Percentiles rank a stretch among this genome's conserved stretches.
Evolutionary conservation across 2,113 vertebrate genomes (phyloP).

Genomic region (Pluvialis apricaria): DNA sequence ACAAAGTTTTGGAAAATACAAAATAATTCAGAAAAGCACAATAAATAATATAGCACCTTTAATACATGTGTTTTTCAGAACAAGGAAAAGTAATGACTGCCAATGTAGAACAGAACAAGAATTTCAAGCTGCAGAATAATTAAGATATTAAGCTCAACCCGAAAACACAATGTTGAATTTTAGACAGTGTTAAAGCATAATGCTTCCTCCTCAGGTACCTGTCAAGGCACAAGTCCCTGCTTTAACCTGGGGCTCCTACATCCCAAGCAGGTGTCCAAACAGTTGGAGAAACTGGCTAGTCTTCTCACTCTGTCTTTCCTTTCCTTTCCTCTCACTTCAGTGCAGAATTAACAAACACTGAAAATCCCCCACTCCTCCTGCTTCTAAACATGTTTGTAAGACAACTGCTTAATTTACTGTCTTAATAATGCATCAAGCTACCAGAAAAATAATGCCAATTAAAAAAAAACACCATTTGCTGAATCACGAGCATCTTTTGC

Average conservation of each 20-base stretch:
- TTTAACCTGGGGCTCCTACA: not conserved
- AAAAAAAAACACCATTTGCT: not conserved
- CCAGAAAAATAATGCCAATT: not conserved
- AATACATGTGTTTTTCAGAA: not conserved
- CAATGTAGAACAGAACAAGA: not conserved
- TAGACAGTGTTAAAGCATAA: not conserved
- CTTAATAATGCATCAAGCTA: not conserved
- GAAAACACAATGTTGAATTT: not conserved
- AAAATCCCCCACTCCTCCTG: not conserved
- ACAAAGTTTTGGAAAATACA: not conserved
- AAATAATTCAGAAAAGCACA: not conserved
- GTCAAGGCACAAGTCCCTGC: not conserved
- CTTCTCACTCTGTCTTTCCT: not conserved
- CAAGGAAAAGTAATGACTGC: not conserved
- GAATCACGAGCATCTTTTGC: not conserved
- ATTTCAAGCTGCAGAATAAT: not conserved
- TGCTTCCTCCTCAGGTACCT: not conserved
- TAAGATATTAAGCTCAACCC: not conserved
- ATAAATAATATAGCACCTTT: not conserved
- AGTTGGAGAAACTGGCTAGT: not conserved
- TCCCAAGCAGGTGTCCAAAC: not conserved
- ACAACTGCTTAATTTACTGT: not conserved
- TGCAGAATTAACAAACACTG: not conserved
- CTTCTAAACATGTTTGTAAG: not conserved
- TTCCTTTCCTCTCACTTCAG: not conserved